Evolutionary conservation across 1,140 invertebrate genomes (phyloP).

Genomic region (Tetranychus cinnabarinus): DNA sequence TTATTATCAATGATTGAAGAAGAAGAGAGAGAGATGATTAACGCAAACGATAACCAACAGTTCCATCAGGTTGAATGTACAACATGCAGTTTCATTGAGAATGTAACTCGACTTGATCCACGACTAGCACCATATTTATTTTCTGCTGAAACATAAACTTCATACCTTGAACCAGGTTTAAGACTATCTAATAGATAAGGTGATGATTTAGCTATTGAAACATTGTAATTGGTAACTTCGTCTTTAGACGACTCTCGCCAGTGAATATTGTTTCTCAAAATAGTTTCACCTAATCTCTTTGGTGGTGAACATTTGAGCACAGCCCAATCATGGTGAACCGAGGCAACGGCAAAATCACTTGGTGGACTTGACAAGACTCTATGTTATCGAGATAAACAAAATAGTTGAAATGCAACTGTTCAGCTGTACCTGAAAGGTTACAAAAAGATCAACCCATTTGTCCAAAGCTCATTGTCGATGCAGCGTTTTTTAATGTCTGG

Average conservation of each 20-base stretch:
- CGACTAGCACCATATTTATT: slow-evolving; percentile 51
- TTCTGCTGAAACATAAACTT: slow-evolving; percentile 52
- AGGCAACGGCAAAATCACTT: slow-evolving; percentile 35
- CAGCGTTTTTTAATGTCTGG: slow-evolving; percentile 39
- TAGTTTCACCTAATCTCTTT: slow-evolving; percentile 35
- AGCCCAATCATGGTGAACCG: slow-evolving; percentile 43
- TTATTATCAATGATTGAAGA: too few relatives aligned
- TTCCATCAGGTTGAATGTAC: slow-evolving; percentile 16
- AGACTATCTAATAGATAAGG: slow-evolving; percentile 48
- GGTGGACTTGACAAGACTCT: slow-evolving; percentile 49
- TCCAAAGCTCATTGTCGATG: slow-evolving; percentile 35
- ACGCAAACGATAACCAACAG: background rate
- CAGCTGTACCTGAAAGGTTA: slow-evolving; percentile 34
- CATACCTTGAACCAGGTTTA: slow-evolving; percentile 40
- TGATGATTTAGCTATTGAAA: slow-evolving; percentile 21
- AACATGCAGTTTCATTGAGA: slow-evolving; percentile 52
- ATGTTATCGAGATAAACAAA: slow-evolving; percentile 49
- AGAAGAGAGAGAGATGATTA: too few relatives aligned
- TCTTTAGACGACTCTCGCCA: slow-evolving; percentile 28
- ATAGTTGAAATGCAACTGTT: slow-evolving; percentile 38
- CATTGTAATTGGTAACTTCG: slow-evolving; percentile 22
- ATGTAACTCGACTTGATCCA: slow-evolving; percentile 42
- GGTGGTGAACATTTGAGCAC: slow-evolving; percentile 53
- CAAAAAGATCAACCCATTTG: slow-evolving; percentile 44
- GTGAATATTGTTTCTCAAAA: slow-evolving; percentile 39